These are phyloP conservation scores for Tarsius wallacei DNA, from an alignment of 2,797 vertebrate species.

Conservation along the genomic window DNA sequence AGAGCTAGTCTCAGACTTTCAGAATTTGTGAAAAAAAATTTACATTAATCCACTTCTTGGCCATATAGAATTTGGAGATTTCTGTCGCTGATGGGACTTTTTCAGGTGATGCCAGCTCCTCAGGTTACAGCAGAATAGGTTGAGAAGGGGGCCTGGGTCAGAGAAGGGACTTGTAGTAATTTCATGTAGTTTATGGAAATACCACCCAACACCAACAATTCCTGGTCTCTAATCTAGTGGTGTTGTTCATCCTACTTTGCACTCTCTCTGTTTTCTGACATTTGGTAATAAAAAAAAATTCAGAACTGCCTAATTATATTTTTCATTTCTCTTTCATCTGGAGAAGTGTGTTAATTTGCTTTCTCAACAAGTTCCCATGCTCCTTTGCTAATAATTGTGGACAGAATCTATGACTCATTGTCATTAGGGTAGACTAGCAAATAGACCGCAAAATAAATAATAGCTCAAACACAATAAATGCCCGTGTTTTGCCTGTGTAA, in stretches of 20 bases:
- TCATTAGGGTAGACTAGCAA: accelerated
- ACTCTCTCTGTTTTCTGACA: not conserved
- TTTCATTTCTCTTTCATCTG: not conserved
- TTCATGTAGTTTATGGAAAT: not conserved
- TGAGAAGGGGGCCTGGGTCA: no score
- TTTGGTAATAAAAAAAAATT: not conserved
- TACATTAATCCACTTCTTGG: not conserved
- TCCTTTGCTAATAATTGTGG: not conserved
- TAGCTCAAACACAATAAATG: no score
- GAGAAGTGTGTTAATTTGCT: not conserved
- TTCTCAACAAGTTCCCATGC: not conserved
- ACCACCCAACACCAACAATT: accelerated
- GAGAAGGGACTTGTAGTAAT: not conserved
- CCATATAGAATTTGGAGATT: accelerated
- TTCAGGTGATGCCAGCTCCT: accelerated
- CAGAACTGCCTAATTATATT: not conserved
- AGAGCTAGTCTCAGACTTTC: not conserved
- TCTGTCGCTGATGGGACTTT: accelerated
- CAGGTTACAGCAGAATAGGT: not conserved
- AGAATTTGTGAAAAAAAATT: not conserved
- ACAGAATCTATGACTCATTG: not conserved
- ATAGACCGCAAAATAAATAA: not conserved
- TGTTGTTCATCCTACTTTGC: accelerated
- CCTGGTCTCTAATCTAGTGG: not conserved
- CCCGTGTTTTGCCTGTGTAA: not conserved